Conservation (phyloP, 2,113 vertebrate species). For the Phyllostomus discolor region DNA sequence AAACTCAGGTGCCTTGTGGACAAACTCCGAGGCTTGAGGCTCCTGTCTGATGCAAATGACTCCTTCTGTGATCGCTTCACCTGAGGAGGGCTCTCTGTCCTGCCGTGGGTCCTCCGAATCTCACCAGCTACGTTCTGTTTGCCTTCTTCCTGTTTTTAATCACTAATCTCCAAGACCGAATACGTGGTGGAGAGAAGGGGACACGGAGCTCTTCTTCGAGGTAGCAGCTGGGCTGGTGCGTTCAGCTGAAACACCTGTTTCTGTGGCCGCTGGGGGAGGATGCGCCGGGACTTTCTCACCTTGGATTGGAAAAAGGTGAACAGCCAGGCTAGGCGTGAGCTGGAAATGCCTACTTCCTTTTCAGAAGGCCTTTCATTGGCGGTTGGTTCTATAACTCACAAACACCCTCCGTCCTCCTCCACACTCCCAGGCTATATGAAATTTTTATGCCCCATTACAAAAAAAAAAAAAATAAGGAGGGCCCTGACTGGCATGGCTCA, state of each 20-base stretch:
- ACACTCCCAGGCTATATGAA: neutral
- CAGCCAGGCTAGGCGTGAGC: neutral
- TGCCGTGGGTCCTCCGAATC: neutral
- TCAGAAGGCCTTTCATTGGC: neutral
- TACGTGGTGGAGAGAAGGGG: neutral
- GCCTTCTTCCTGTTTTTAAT: neutral
- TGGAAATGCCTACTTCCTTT: neutral
- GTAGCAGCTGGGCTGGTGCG: fast-evolving
- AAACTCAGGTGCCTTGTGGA: neutral
- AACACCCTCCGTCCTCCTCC: neutral
- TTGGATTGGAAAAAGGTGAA: neutral
- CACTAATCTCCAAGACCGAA: neutral
- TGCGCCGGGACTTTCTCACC: neutral
- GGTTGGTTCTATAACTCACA: neutral
- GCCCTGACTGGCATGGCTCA: no score
- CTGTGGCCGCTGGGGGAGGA: neutral
- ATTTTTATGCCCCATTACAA: neutral
- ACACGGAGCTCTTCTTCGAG: neutral
- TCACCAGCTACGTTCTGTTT: neutral
- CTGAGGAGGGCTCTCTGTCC: neutral
- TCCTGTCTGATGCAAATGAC: neutral
- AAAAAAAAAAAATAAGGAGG: no score
- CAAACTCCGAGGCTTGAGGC: neutral
- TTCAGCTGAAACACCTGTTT: neutral
- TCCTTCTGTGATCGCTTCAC: neutral